These are phyloP conservation scores for Deroptyus accipitrinus DNA, from an alignment of 2,113 vertebrate genomes.

Conservation along the genomic window DNA sequence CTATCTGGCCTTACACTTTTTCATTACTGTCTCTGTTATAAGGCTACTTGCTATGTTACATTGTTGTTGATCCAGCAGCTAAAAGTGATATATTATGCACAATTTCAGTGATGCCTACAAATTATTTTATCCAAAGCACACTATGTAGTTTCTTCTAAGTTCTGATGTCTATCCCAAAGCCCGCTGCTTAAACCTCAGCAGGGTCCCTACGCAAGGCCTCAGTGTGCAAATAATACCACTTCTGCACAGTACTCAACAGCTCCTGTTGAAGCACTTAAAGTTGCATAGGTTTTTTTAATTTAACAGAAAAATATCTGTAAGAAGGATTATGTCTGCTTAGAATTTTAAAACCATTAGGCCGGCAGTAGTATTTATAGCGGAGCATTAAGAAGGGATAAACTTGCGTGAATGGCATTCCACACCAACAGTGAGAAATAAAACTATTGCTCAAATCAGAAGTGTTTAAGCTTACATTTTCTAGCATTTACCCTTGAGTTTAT, in stretches of 20 bases:
- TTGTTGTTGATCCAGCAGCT: not conserved
- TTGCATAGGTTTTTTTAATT: not conserved
- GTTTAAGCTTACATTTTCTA: not conserved
- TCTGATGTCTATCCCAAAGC: not conserved
- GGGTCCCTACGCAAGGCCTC: not conserved
- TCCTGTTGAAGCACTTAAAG: not conserved
- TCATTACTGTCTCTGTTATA: not conserved
- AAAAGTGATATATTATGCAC: not conserved
- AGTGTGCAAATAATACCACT: not conserved
- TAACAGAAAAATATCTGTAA: not conserved
- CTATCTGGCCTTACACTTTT: not conserved
- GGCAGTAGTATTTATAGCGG: not conserved
- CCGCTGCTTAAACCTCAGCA: not conserved
- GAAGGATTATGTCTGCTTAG: not conserved
- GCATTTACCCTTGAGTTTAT: not conserved
- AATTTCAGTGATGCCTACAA: not conserved
- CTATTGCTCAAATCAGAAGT: not conserved
- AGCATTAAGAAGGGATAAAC: not conserved
- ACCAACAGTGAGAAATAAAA: not conserved
- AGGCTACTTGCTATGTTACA: not conserved
- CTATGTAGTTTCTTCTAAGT: not conserved
- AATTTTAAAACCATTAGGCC: not conserved
- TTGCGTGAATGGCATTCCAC: not conserved
- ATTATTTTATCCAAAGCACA: not conserved
- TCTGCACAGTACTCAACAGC: not conserved